phyloP scores from a whole-genome alignment of 2,113 vertebrate species.

The Poeciliopsis turrubarensis region DNA sequence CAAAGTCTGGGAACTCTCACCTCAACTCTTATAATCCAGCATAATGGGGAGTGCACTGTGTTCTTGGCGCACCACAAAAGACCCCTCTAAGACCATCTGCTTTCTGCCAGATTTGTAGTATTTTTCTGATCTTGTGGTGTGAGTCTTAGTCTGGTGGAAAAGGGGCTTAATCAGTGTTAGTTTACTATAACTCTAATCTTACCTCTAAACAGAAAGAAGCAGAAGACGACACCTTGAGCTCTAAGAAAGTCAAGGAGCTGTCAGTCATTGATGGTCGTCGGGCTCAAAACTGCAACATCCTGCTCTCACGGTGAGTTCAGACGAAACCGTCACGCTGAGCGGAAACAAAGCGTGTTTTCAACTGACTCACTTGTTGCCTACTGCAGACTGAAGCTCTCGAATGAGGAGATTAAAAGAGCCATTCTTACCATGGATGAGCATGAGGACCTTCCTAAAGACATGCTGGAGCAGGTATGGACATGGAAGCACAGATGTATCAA shows the following conservation, averaged over 20 bases:
- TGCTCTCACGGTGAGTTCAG: constrained; percentile 89
- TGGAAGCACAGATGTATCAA: background rate
- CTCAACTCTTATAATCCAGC: background rate
- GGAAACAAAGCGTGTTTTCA: constrained; percentile 2
- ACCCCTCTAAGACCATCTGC: too few species aligned
- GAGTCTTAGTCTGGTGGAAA: background rate
- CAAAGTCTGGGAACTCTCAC: background rate
- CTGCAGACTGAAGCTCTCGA: constrained; percentile 93
- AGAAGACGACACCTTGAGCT: constrained; percentile 91
- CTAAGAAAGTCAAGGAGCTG: constrained; percentile 96
- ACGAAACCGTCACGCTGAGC: background rate
- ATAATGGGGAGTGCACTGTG: too few species aligned
- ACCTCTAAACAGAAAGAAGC: constrained; percentile 89
- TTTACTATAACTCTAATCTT: background rate
- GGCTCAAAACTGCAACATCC: constrained; percentile 99
- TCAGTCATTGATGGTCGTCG: constrained; percentile 96
- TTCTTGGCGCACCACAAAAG: too few species aligned
- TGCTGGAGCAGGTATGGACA: constrained; percentile 94
- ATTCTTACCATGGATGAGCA: constrained; percentile 98
- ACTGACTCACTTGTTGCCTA: constrained; percentile 25
- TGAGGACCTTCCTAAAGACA: constrained; percentile 98
- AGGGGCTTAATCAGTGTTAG: background rate
- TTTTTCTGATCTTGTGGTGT: background rate
- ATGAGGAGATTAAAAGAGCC: constrained; percentile 97
- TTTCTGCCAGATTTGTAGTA: background rate